phyloP scores from a whole-genome alignment of 2,797 vertebrate species.

The Bufotes viridis region DNA sequence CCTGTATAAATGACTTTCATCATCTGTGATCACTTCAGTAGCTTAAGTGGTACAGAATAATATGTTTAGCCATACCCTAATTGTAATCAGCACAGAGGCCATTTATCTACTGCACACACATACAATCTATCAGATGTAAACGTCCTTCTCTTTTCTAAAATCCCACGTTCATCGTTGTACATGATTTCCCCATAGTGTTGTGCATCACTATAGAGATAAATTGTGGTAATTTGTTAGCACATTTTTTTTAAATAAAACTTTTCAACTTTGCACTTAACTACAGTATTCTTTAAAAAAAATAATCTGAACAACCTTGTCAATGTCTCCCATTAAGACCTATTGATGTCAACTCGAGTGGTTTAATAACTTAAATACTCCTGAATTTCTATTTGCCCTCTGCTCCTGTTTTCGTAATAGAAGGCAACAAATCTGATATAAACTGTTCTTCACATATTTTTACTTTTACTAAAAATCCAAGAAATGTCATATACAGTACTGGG shows the following conservation, averaged over 20 bases:
- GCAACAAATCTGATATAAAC: too few species aligned
- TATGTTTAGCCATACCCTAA: not conserved
- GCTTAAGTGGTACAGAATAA: not conserved
- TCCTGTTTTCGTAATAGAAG: too few species aligned
- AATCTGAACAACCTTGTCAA: too few species aligned
- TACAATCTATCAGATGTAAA: conserved; percentile 8
- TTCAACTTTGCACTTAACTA: not conserved
- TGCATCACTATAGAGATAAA: not conserved
- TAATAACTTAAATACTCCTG: too few species aligned
- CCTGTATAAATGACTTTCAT: not conserved
- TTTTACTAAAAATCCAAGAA: too few species aligned
- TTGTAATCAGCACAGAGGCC: conserved; percentile 5
- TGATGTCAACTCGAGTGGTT: too few species aligned
- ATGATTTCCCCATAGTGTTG: not conserved
- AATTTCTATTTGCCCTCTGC: too few species aligned
- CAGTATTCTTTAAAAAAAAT: too few species aligned
- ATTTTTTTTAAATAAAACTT: not conserved
- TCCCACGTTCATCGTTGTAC: not conserved
- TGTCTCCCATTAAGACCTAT: too few species aligned
- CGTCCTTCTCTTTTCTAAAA: conserved; percentile 12
- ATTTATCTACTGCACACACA: conserved; percentile 23
- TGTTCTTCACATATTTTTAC: too few species aligned
- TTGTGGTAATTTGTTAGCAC: not conserved
- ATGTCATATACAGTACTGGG: too few species aligned
- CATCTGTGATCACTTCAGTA: not conserved